Evolutionary conservation across 2,113 vertebrate genomes (phyloP).

Genomic region (Neoarius graeffei): DNA sequence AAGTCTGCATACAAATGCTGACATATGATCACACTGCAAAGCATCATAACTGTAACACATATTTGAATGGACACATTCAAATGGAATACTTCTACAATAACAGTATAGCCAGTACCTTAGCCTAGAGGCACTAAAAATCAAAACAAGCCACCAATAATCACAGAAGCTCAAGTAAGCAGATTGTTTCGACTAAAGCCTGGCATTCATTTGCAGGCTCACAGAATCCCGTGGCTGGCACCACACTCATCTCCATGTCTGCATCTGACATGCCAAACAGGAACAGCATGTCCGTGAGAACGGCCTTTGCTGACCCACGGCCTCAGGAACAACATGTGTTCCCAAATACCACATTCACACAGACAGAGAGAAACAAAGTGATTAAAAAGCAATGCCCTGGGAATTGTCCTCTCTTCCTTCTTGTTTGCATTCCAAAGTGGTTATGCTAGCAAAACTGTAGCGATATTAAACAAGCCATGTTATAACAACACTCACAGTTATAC

Average conservation of each 20-base stretch:
- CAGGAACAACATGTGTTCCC: conserved; percentile 23
- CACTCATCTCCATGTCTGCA: conserved; percentile 11
- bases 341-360: conserved; percentile 12
- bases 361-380: conserved; percentile 27
- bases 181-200: conserved; percentile 15
- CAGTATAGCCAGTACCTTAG: not conserved
- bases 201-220: conserved; percentile 5
- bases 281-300: conserved; percentile 33
- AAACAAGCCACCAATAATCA: not conserved
- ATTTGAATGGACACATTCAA: not conserved
- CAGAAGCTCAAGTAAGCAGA: not conserved
- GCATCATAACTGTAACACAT: not conserved
- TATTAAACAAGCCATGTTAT: not conserved
- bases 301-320: conserved; percentile 15
- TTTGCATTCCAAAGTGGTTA: not conserved
- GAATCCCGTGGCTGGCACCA: not conserved
- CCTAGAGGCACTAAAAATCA: conserved; percentile 3
- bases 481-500: not conserved
- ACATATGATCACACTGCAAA: not conserved
- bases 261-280: conserved; percentile 43
- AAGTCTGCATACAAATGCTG: not conserved
- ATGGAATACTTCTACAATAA: not conserved
- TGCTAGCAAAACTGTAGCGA: not conserved
- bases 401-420: not conserved
- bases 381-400: conserved; percentile 17